Conservation (phyloP, 2,888 invertebrate species). For the Tubulanus polymorphus region DNA sequence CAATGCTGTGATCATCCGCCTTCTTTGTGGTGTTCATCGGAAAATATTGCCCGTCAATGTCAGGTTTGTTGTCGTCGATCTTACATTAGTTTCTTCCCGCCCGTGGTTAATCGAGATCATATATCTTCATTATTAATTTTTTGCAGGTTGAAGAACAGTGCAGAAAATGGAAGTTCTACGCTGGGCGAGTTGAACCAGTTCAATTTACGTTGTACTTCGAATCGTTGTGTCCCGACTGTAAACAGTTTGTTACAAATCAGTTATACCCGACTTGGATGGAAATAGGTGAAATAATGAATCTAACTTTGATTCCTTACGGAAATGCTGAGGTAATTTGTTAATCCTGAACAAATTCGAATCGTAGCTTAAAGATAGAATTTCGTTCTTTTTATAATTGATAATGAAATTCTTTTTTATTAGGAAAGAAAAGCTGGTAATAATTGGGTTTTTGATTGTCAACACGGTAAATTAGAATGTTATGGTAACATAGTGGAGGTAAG, state of each 20-base stretch:
- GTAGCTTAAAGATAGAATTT: too few relatives aligned
- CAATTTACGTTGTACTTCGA: constrained; percentile 47
- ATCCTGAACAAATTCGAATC: neutral
- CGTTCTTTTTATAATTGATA: too few relatives aligned
- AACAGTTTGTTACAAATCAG: constrained; percentile 33
- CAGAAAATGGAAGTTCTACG: neutral
- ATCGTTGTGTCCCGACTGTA: constrained; percentile 47
- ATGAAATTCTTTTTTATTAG: constrained; percentile 29
- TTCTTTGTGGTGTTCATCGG: too few relatives aligned
- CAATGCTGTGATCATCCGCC: too few relatives aligned
- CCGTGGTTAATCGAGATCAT: too few relatives aligned
- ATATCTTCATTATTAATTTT: too few relatives aligned
- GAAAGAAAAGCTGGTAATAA: constrained; percentile 25
- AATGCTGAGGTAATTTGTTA: constrained; percentile 39
- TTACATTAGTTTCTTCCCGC: too few relatives aligned
- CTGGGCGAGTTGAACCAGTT: constrained; percentile 24
- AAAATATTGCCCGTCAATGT: too few relatives aligned
- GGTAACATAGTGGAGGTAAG: constrained; percentile 48
- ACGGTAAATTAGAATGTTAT: constrained; percentile 47
- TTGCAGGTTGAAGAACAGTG: constrained; percentile 15
- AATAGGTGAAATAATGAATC: constrained; percentile 37
- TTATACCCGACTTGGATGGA: constrained; percentile 32
- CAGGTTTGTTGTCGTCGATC: too few relatives aligned
- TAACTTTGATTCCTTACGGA: constrained; percentile 49
- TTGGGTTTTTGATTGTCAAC: constrained; percentile 49